Conservation (phyloP, 2,113 vertebrate genomes). For the Catharus bicknelli region DNA sequence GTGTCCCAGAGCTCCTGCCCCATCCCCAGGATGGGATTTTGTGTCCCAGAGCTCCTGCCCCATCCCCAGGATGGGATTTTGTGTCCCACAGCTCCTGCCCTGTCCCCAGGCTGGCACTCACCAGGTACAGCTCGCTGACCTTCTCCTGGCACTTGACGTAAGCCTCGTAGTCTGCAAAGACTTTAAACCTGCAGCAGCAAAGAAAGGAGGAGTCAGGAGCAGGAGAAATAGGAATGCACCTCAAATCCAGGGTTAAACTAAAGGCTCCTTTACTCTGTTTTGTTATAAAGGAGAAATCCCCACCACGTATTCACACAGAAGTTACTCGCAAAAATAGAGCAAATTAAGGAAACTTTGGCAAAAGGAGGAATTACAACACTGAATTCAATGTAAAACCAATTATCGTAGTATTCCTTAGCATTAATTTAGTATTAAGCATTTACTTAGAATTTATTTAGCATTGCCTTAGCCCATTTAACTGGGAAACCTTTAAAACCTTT, state of each 20-base stretch:
- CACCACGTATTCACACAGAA: no score
- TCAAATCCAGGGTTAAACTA: neutral
- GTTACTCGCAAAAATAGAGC: neutral
- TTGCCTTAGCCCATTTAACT: neutral
- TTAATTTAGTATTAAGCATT: neutral
- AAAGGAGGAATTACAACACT: neutral
- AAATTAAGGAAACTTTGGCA: neutral
- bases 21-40: fast-evolving
- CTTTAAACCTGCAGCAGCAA: constrained; percentile 84
- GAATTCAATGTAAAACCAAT: neutral
- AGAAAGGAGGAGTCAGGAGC: neutral
- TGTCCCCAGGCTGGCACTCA: constrained; percentile 44
- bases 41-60: neutral
- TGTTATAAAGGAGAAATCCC: neutral
- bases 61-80: fast-evolving
- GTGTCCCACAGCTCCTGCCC: neutral
- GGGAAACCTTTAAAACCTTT: neutral
- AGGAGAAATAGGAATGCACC: fast-evolving
- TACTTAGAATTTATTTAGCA: neutral
- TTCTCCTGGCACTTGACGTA: constrained; percentile 89
- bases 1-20: neutral
- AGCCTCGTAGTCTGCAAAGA: constrained; percentile 93
- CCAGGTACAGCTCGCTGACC: constrained; percentile 92
- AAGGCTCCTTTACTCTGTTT: neutral
- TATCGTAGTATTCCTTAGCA: neutral